Percentiles rank a stretch among this genome's conserved stretches.
These are phyloP conservation scores for Eulemur mongoz DNA, from an alignment of 2,797 vertebrate species.

Conservation along the genomic window DNA sequence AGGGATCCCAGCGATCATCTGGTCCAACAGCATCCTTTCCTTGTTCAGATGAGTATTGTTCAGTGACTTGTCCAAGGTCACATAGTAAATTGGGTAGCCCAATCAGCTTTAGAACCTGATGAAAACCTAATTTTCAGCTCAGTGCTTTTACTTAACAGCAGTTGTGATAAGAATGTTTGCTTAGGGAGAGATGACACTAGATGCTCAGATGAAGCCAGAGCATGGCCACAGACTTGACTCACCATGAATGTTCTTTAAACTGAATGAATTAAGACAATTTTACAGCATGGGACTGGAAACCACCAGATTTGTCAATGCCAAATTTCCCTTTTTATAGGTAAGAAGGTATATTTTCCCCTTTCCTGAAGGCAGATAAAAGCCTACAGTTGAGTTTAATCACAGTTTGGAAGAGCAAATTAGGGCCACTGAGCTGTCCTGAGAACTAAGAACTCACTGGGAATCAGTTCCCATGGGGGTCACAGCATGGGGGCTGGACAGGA, in stretches of 20 bases:
- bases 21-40: not conserved
- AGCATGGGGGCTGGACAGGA: not conserved
- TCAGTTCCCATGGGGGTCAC: not conserved
- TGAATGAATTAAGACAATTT: not conserved
- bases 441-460: not conserved
- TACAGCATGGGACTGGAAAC: not conserved
- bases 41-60: not conserved
- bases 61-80: slow-evolving; percentile 29
- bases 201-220: not conserved
- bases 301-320: not conserved
- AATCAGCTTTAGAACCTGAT: not conserved
- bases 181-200: not conserved
- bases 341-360: not conserved
- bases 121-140: not conserved
- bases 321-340: not conserved
- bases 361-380: slow-evolving; percentile 15
- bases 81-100: not conserved
- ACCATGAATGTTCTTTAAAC: not conserved
- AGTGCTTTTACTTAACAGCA: not conserved
- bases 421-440: not conserved
- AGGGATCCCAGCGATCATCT: not conserved
- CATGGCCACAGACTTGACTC: not conserved
- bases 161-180: not conserved
- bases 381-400: not conserved
- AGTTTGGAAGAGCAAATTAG: not conserved